Percentiles rank a stretch among this genome's conserved stretches.
These are phyloP conservation scores for Drosophila sp. DNA, from an alignment of 1,140 invertebrate genomes.

Conservation along the genomic window DNA sequence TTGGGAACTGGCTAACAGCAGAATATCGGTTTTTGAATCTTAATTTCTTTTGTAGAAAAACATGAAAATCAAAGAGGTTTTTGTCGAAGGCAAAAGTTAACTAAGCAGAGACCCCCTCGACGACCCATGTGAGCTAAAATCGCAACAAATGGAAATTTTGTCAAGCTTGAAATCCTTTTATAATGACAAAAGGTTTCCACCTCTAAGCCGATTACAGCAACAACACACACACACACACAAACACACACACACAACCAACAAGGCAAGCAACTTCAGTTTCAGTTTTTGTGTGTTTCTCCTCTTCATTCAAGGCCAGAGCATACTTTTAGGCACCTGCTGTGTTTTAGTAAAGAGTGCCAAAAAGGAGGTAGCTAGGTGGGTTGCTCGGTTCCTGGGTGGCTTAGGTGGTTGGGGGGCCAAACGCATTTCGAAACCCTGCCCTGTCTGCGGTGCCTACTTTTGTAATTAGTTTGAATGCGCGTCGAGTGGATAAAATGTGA, in stretches of 20 bases:
- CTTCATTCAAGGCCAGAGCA: slow-evolving; percentile 21
- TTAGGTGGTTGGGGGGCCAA: not conserved
- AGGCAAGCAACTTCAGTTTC: slow-evolving; percentile 22
- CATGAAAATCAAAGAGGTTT: slow-evolving; percentile 46
- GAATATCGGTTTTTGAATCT: slow-evolving; percentile 78
- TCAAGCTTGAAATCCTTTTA: slow-evolving; percentile 80
- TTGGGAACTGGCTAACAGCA: slow-evolving; percentile 45
- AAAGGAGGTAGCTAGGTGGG: not conserved
- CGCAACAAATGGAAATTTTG: slow-evolving; percentile 80
- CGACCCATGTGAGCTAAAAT: slow-evolving; percentile 29
- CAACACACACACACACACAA: slow-evolving; percentile 29
- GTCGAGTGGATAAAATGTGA: slow-evolving; percentile 18
- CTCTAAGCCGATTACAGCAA: slow-evolving; percentile 78
- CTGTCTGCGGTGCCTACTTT: slow-evolving; percentile 16
- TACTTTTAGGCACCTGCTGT: slow-evolving; percentile 41
- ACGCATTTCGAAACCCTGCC: slow-evolving; percentile 6
- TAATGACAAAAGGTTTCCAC: slow-evolving; percentile 81
- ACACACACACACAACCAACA: not conserved
- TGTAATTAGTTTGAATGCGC: slow-evolving; percentile 32
- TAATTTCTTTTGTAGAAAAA: slow-evolving; percentile 61
- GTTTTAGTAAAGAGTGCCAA: not conserved
- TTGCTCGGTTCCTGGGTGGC: not conserved
- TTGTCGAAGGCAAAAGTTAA: slow-evolving; percentile 63
- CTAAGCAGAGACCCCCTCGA: slow-evolving; percentile 42
- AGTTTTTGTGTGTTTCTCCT: not conserved